A percentile compares a stretch with the other conserved stretches of the same genome.
These are phyloP conservation scores for Drosophila pruinosa DNA, from an alignment of 1,140 invertebrate genomes.

Conservation along the genomic window DNA sequence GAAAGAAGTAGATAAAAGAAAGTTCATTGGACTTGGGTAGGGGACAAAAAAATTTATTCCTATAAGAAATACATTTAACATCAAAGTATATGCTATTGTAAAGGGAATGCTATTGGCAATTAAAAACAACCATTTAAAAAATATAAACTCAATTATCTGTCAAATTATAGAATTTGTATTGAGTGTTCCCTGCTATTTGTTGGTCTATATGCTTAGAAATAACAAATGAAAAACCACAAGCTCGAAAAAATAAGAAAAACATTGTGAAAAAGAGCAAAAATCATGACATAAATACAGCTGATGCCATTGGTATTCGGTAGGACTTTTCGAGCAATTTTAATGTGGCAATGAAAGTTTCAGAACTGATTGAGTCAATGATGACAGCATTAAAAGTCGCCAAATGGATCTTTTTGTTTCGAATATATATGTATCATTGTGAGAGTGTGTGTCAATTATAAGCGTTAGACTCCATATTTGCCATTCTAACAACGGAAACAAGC, in stretches of 20 bases:
- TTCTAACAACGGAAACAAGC: conserved; percentile 74
- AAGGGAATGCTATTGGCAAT: no score
- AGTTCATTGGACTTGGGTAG: conserved; percentile 61
- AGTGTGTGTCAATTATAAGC: conserved; percentile 67
- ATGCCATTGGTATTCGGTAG: conserved; percentile 15
- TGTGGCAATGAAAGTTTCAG: conserved; percentile 67
- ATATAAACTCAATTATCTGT: background rate
- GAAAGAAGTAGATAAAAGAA: conserved; percentile 12
- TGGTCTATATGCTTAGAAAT: background rate
- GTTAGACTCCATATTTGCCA: conserved; percentile 65
- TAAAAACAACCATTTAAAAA: no score
- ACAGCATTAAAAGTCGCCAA: conserved; percentile 78
- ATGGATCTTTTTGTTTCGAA: conserved; percentile 79
- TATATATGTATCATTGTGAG: conserved; percentile 2
- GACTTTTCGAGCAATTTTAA: conserved; percentile 1
- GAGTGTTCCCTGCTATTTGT: background rate
- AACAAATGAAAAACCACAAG: background rate
- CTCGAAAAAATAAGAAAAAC: background rate
- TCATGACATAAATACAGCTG: background rate
- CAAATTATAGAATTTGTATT: background rate
- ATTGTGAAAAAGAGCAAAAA: conserved; percentile 25
- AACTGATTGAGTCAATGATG: conserved; percentile 79
- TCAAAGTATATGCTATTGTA: no score
- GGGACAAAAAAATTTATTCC: no score
- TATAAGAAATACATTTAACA: no score